Conservation (phyloP, 1,140 invertebrate genomes). For the Manduca sexta region DNA sequence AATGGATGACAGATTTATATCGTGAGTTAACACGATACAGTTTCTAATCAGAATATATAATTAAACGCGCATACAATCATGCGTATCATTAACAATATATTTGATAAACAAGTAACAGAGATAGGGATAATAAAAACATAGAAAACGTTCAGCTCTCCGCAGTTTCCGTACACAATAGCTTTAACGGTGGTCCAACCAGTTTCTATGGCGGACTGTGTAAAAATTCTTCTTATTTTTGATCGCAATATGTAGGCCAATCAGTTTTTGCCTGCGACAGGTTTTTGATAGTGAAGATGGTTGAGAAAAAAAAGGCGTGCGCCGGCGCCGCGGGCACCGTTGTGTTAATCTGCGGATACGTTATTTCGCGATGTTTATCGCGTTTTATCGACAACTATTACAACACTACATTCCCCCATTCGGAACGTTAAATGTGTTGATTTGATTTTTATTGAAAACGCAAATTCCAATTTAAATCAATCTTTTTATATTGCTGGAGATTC, state of each 20-base stretch:
- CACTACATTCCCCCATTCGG: slow-evolving; percentile 3
- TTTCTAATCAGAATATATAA: slow-evolving; percentile 5
- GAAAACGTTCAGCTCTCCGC: background rate
- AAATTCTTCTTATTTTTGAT: slow-evolving; percentile 49
- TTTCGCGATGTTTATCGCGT: slow-evolving; percentile 17
- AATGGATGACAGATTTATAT: background rate
- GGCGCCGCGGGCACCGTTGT: slow-evolving; percentile 20
- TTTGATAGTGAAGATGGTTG: slow-evolving; percentile 25
- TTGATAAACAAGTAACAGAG: background rate
- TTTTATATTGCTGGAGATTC: background rate
- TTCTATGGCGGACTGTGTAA: slow-evolving; percentile 40
- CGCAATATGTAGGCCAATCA: slow-evolving; percentile 49
- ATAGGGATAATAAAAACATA: background rate
- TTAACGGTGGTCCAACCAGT: slow-evolving; percentile 44
- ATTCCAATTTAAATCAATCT: background rate
- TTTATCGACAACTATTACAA: slow-evolving; percentile 7
- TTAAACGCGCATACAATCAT: background rate
- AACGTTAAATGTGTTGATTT: background rate
- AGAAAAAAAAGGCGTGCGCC: slow-evolving; percentile 17
- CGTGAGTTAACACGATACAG: background rate
- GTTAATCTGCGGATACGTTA: slow-evolving; percentile 25
- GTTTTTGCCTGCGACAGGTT: slow-evolving; percentile 47
- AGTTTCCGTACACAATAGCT: slow-evolving; percentile 31
- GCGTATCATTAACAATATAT: background rate
- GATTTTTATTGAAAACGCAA: slow-evolving; percentile 1